Conservation (phyloP, 2,888 invertebrate species). For the Agrilus mali region DNA sequence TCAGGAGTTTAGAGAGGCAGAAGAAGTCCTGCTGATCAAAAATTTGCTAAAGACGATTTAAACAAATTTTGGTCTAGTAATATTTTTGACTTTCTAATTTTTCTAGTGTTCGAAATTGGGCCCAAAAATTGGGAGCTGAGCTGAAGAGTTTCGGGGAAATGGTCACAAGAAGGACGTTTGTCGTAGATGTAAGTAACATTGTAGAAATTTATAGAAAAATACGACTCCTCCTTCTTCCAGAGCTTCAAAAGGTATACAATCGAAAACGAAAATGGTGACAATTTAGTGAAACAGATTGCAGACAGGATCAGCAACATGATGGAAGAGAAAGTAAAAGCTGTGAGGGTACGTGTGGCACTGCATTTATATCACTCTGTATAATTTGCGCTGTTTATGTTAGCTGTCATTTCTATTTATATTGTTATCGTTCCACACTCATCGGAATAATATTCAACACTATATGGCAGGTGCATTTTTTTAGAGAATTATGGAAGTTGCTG, state of each 20-base stretch:
- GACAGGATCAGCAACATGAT: conserved; percentile 79
- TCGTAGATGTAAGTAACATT: conserved; percentile 53
- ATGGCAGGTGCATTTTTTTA: conserved; percentile 26
- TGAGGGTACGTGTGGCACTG: conserved; percentile 42
- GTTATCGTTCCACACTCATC: no score
- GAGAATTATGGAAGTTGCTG: conserved; percentile 82
- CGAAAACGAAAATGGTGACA: conserved; percentile 60
- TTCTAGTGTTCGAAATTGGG: conserved; percentile 73
- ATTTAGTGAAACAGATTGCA: conserved; percentile 70
- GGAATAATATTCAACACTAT: no score
- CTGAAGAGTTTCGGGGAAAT: conserved; percentile 69
- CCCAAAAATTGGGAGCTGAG: conserved; percentile 67
- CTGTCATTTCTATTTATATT: no score
- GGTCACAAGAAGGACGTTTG: conserved; percentile 65
- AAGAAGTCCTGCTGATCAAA: no score
- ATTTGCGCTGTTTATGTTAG: no score
- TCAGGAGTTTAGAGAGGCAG: no score
- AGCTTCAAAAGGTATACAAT: conserved; percentile 68
- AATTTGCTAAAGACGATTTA: no score
- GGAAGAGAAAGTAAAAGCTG: conserved; percentile 77
- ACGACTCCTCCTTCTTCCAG: conserved; percentile 31
- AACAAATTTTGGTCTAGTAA: no score
- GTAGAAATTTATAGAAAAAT: no score
- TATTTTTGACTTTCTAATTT: conserved; percentile 7
- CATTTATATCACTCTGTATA: no score